phyloP scores from a whole-genome alignment of 92 coral and sea anemone species.

The Blastomussa wellsi region DNA sequence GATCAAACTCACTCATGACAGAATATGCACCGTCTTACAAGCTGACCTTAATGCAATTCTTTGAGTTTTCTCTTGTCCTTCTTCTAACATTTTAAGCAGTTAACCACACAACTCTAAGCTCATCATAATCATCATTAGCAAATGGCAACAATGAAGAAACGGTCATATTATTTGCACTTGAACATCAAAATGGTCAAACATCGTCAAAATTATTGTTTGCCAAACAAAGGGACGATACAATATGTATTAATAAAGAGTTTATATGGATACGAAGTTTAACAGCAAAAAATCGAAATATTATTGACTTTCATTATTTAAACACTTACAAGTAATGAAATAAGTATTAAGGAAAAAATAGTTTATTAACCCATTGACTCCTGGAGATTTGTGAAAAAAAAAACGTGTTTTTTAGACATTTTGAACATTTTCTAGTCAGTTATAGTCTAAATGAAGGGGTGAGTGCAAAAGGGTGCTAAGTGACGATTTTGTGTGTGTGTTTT shows the following conservation, averaged over 20 bases:
- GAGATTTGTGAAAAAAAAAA: no score
- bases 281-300: not conserved
- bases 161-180: not conserved
- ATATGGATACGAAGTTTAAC: not conserved
- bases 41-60: conserved; percentile 23
- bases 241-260: not conserved
- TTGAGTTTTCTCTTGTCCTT: not conserved
- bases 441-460: no score
- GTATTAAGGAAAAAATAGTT: no score
- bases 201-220: not conserved
- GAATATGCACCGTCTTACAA: not conserved
- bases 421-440: no score
- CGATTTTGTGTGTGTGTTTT: no score
- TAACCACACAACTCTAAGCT: conserved; percentile 21
- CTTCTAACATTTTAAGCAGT: conserved; percentile 16
- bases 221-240: not conserved
- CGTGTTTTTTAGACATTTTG: no score
- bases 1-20: not conserved
- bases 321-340: not conserved
- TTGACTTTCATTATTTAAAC: not conserved
- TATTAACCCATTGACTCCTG: no score
- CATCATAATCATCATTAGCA: conserved; percentile 32
- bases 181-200: not conserved
- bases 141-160: conserved; percentile 5
- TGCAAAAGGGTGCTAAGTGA: no score